Evolutionary conservation across 2,888 invertebrate species (phyloP).

Genomic region (Pandemis corylana): DNA sequence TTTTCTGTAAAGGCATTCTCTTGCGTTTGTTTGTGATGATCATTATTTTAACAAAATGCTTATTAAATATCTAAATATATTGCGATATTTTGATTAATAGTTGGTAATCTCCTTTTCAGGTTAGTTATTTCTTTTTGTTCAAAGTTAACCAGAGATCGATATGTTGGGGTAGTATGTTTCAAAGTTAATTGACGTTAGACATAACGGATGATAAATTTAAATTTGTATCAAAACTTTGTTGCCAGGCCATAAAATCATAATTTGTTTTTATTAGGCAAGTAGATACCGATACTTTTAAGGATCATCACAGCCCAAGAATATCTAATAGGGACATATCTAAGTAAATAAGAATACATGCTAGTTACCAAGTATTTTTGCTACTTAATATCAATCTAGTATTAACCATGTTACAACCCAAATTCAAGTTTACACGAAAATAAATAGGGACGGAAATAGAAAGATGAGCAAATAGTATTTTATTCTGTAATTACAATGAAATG

Average conservation of each 20-base stretch:
- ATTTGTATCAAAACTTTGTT: slow-evolving; percentile 32
- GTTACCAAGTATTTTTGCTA: slow-evolving; percentile 36
- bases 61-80: slow-evolving; percentile 37
- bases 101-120: slow-evolving; percentile 7
- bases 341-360: slow-evolving; percentile 48
- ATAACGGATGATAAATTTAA: slow-evolving; percentile 30
- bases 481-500: slow-evolving; percentile 31
- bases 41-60: slow-evolving; percentile 26
- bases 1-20: slow-evolving; percentile 13
- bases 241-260: slow-evolving; percentile 28
- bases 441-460: slow-evolving; percentile 75
- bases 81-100: slow-evolving; percentile 32
- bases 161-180: slow-evolving; percentile 52
- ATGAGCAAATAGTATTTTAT: slow-evolving; percentile 64
- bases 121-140: background rate
- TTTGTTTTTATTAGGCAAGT: slow-evolving; percentile 25
- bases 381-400: slow-evolving; percentile 43
- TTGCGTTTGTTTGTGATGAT: slow-evolving; percentile 25
- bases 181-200: slow-evolving; percentile 62
- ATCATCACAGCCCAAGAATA: slow-evolving; percentile 70
- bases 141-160: slow-evolving; percentile 46
- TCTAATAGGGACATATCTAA: slow-evolving; percentile 62
- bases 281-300: slow-evolving; percentile 38
- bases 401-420: slow-evolving; percentile 42
- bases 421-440: slow-evolving; percentile 53